phyloP scores from a whole-genome alignment of 2,888 invertebrate genomes.

The Archips xylosteana region DNA sequence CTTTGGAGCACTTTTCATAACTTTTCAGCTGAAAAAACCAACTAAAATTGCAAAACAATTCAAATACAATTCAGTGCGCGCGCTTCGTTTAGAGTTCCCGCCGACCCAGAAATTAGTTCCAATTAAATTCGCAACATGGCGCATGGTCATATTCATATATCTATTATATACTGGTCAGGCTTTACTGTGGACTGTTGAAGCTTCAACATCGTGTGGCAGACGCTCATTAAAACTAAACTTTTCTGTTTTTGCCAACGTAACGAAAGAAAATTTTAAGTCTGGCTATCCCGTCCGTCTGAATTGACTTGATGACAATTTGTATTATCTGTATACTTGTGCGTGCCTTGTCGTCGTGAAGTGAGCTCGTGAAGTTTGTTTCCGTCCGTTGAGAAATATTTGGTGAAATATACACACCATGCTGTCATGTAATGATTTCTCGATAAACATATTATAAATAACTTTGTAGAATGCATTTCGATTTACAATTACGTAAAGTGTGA shows the following conservation, averaged over 20 bases:
- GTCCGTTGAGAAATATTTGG: constrained; percentile 42
- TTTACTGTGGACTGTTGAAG: neutral
- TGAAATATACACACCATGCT: constrained; percentile 39
- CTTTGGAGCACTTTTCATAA: no score
- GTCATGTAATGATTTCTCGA: constrained; percentile 28
- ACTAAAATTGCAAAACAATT: no score
- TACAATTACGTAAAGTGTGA: constrained; percentile 48
- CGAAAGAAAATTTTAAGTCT: neutral
- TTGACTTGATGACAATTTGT: neutral
- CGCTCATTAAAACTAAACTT: neutral
- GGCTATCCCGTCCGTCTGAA: neutral
- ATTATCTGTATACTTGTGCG: constrained; percentile 40
- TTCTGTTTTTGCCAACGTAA: constrained; percentile 17
- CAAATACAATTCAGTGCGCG: no score
- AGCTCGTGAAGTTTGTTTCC: constrained; percentile 43
- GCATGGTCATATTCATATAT: no score
- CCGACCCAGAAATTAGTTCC: no score
- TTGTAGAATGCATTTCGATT: constrained; percentile 35
- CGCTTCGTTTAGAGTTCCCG: no score
- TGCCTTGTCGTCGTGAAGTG: constrained; percentile 42
- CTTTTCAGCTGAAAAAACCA: no score
- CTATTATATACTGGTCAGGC: no score
- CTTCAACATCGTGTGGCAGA: neutral
- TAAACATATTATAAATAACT: constrained; percentile 11
- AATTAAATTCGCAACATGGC: no score